Percentiles rank a stretch among this genome's conserved stretches.
These are phyloP conservation scores for Agonopterix alstromeriana DNA, from an alignment of 2,888 invertebrate species.

Conservation along the genomic window DNA sequence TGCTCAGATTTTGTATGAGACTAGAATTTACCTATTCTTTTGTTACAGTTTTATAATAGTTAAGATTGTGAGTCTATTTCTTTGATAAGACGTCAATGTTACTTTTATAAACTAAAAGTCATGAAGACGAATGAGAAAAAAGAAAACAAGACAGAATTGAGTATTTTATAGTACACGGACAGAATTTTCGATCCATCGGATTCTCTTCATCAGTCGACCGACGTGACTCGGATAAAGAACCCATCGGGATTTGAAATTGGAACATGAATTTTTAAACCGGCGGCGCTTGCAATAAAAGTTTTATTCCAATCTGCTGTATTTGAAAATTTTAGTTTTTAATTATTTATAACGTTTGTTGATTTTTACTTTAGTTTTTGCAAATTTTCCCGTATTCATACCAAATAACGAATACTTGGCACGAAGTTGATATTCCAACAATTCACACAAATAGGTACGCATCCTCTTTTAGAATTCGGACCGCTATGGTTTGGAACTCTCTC, in stretches of 20 bases:
- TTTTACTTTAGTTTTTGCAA: too few species aligned
- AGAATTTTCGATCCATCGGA: conserved; percentile 1
- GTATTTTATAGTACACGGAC: background rate
- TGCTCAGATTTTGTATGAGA: too few species aligned
- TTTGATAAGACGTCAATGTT: too few species aligned
- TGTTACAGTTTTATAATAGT: too few species aligned
- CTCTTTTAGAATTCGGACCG: too few species aligned
- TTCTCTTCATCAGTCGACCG: conserved; percentile 2
- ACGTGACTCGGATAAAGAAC: conserved; percentile 6
- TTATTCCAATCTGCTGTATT: background rate
- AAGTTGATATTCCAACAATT: too few species aligned
- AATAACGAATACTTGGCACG: too few species aligned
- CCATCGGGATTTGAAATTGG: conserved; percentile 2
- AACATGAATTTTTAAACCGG: conserved; percentile 3
- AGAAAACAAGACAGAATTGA: background rate
- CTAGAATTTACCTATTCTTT: too few species aligned
- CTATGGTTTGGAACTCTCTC: too few species aligned
- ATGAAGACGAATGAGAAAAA: background rate
- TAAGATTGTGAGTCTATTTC: too few species aligned
- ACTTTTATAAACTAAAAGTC: background rate
- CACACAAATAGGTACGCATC: too few species aligned
- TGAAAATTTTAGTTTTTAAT: background rate
- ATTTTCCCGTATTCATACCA: too few species aligned
- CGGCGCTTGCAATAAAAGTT: background rate
- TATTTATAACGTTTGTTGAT: background rate